These are phyloP conservation scores for Hypomesus transpacificus DNA, from an alignment of 2,113 vertebrate genomes.

Conservation along the genomic window DNA sequence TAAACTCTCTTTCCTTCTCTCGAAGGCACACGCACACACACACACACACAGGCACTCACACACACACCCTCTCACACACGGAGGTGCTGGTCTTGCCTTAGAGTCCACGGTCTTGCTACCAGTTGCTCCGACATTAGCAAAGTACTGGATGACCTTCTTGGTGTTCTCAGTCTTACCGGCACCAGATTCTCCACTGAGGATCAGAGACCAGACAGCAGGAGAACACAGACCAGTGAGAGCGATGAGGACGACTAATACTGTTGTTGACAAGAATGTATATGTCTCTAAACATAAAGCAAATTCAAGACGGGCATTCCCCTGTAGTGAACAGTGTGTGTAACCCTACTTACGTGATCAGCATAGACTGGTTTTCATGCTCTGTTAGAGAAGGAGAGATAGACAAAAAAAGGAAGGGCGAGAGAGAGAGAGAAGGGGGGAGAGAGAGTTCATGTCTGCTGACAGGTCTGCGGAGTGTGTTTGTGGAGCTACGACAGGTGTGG, in stretches of 20 bases:
- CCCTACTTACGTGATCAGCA: slow-evolving; percentile 78
- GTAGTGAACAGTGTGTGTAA: neutral
- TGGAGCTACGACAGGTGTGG: slow-evolving; percentile 55
- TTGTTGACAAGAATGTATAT: neutral
- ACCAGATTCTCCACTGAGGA: slow-evolving; percentile 80
- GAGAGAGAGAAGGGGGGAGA: neutral
- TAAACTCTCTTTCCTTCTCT: too few species aligned
- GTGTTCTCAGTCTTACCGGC: slow-evolving; percentile 87
- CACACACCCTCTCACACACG: neutral
- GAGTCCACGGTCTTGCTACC: slow-evolving; percentile 71
- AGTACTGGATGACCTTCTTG: slow-evolving; percentile 86
- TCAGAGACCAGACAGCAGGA: neutral
- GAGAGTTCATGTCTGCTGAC: slow-evolving; percentile 32
- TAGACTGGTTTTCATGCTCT: slow-evolving; percentile 82
- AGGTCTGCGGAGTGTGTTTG: slow-evolving; percentile 29
- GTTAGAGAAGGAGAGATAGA: slow-evolving; percentile 15
- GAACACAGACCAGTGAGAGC: too few species aligned
- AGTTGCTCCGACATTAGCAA: slow-evolving; percentile 80
- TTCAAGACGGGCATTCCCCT: neutral
- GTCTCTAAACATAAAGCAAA: neutral
- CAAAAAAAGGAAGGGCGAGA: slow-evolving; percentile 7
- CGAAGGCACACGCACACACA: neutral
- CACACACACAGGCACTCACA: slow-evolving; percentile 5
- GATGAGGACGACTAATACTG: too few species aligned
- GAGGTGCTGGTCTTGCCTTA: slow-evolving; percentile 59